phyloP scores from a whole-genome alignment of 2,888 invertebrate genomes.

The Athalia rosae region DNA sequence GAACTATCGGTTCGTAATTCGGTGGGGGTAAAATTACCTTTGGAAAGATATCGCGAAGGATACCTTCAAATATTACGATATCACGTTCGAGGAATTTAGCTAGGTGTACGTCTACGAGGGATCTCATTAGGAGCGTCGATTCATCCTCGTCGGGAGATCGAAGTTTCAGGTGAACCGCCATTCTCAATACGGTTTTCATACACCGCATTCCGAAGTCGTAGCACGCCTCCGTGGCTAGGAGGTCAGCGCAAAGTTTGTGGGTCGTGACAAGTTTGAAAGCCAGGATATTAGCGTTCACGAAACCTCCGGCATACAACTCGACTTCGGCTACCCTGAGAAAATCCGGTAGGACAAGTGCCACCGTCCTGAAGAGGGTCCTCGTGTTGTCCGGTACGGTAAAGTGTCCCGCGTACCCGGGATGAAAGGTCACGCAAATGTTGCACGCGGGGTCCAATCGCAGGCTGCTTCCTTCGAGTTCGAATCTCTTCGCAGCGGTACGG shows the following conservation, averaged over 20 bases:
- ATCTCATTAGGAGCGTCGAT: constrained; percentile 75
- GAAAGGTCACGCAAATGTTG: constrained; percentile 79
- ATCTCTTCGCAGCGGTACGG: constrained; percentile 67
- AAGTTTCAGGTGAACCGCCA: constrained; percentile 77
- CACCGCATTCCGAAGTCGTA: constrained; percentile 78
- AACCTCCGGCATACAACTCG: constrained; percentile 77
- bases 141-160: constrained; percentile 76
- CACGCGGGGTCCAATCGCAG: constrained; percentile 78
- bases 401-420: constrained; percentile 75
- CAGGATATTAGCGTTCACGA: constrained; percentile 74
- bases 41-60: constrained; percentile 78
- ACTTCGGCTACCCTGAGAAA: constrained; percentile 77
- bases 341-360: constrained; percentile 79
- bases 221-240: constrained; percentile 75
- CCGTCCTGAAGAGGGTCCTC: constrained; percentile 77
- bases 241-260: constrained; percentile 76
- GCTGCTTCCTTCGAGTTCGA: constrained; percentile 76
- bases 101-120: constrained; percentile 77
- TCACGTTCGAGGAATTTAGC: constrained; percentile 77
- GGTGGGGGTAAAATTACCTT: constrained; percentile 70
- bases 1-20: constrained; percentile 74
- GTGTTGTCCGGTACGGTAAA: constrained; percentile 78
- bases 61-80: constrained; percentile 74
- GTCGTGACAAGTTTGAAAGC: constrained; percentile 76
- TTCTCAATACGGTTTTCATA: constrained; percentile 76